Evolutionary conservation across 2,113 vertebrate species (phyloP), one percentile per base, ranked within the genome.

Genomic region (Orientallactaga bullata): DNA sequence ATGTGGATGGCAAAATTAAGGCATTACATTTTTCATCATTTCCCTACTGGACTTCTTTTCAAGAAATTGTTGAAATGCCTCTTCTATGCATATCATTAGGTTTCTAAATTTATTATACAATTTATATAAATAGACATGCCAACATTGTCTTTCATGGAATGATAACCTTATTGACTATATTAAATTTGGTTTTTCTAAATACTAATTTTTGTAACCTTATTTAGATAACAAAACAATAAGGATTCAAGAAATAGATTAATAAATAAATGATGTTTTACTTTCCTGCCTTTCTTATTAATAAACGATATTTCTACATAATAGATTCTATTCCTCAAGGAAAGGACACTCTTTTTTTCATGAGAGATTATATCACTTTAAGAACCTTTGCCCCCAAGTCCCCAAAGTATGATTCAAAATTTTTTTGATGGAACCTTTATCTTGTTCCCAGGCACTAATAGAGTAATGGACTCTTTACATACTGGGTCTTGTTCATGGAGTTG

Each of bases 391-490:
- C 26, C 2, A 79, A 58, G 32, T 89, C 63, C 15, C 72, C 65
- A 78, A 87, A 76, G 61, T 88, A 47, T 84, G 51, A 82, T 95
- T 95, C 88, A 35, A 73, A 30, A 78, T 78, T 30, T 84, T 95
- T n/a, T 55, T 55, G 28, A 91, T 87, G 61, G 16, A 37, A 39
- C 26, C 0, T 47, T 80, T 51, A 71, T 61, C 63, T 66, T 32
- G 39, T 65, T 77, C 32, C 18, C 4, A 61, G 35, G 80, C 39
- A 26, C n/a, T 85, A 79, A 76, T 88, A 12, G 18, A 28, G 51
- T 78, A 87, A 91, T 26, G 24, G 35, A 95, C 9, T 68, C 37
- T 91, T 83, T 71, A 39, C 32, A 60, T 88, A 90, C 28, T 80
- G 60, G 8, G 42, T 88, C 71, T 85, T 32, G 55, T 39, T 93